Conservation (phyloP, 2,888 invertebrate species). For the Gasteruption jaculator region DNA sequence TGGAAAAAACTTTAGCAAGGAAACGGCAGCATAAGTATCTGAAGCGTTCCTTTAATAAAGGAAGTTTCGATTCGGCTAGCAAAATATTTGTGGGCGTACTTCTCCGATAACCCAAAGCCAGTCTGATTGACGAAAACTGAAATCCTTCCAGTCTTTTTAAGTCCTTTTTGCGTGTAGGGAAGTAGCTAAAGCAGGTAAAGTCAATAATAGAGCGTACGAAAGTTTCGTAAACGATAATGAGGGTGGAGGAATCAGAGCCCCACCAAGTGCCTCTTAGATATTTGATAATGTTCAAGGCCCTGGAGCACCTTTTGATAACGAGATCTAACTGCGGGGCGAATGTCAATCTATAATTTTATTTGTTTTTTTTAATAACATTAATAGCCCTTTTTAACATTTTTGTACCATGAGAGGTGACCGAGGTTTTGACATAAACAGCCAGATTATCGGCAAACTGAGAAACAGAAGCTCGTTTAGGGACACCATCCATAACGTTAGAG, state of each 20-base stretch:
- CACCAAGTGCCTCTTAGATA: conserved; percentile 11
- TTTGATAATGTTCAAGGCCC: conserved; percentile 16
- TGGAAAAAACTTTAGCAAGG: too few relatives aligned
- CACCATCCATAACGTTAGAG: background rate
- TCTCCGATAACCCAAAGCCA: conserved; percentile 10
- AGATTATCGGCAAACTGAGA: conserved; percentile 12
- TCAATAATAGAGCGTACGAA: conserved; percentile 13
- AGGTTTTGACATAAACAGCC: conserved; percentile 1
- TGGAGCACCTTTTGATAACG: background rate
- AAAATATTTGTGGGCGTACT: conserved; percentile 12
- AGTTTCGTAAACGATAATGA: conserved; percentile 14
- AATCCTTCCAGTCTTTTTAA: conserved; percentile 8
- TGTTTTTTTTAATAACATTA: background rate
- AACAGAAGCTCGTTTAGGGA: background rate
- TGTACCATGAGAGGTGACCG: background rate
- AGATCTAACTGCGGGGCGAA: conserved; percentile 10
- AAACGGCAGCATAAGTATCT: too few relatives aligned
- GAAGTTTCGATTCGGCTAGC: conserved; percentile 11
- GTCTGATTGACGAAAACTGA: conserved; percentile 11
- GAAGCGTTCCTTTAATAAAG: conserved; percentile 5
- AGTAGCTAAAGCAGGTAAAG: conserved; percentile 11
- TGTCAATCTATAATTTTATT: conserved; percentile 7
- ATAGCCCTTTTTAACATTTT: conserved; percentile 4
- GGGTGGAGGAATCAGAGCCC: conserved; percentile 8
- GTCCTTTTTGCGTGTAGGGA: conserved; percentile 3